Base-by-base conservation (phyloP, 2,888 invertebrate species). In the Anthrax anthrax region DNA sequence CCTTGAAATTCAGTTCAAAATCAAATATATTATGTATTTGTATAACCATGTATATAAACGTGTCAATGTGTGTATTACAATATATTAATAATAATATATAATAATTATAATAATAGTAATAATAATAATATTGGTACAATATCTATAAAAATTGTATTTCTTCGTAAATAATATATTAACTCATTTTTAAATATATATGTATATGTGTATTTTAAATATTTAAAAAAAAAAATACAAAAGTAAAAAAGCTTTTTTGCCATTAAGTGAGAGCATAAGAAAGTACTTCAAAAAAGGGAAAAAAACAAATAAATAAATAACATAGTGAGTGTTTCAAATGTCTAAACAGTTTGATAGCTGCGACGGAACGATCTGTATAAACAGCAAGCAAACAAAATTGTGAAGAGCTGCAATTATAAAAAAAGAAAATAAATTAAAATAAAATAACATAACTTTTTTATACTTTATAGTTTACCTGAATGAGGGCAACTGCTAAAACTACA, bases 301-400 rank as follows among this genome's bases (percentile, higher is more conserved):
- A 37, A 16, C 12, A 34, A 6, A 23, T 23, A 23, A 6, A 23
- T 23, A 23, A 6, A 23, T 23, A 23, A 23, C 8, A 23, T 23
- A 6, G 4, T 23, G 23, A 23, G 8, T 6, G 8, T 23, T 23
- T 23, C 8, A 23, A 23, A 4, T 23, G 23, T 54, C 76, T 81
- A 83, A 59, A 83, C 83, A 42, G 84, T 85, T 71, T 92, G 87
- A 70, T 92, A 94, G 66, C 89, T 90, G 67, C 83, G 84, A 64
- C 88, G 85, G 64, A 96, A 90, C 56, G 90, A 87, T 60, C 90
- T 81, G 55, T 89, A 92, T 68, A 96, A 74, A 65, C 87, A 88
- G 73, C 94, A 95, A 29, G 95, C 89, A 66, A 91, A 92, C 52
- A 89, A 72, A 46, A 94, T 84, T 42, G 92, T 94, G 58, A 94